Base-by-base conservation (phyloP, 2,113 vertebrate species). In the Forbesichthys agassizii region DNA sequence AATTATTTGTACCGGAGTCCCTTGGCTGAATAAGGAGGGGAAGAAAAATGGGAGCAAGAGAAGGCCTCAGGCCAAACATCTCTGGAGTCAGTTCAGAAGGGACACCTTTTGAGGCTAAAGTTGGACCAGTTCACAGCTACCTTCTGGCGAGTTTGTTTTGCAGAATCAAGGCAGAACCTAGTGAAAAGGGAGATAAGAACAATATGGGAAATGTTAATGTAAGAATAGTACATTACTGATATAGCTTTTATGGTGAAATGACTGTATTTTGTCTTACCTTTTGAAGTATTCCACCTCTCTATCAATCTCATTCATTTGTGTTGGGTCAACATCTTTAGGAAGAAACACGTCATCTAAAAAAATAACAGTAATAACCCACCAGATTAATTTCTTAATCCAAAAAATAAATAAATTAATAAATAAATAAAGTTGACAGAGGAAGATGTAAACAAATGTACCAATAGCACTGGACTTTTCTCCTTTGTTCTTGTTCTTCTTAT, bases 81-180 rank as follows among this genome's bases (percentile, higher is more conserved):
- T 79, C 71, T 58, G 68, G 54, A 87, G 82, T 86, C 82, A 90
- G 87, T 90, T 86, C 78, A 76, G 89, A 73, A 70, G 61, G 95
- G 93, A 89, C 94, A 95, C 93, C 99, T 99, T 94, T 99, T 99
- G 90, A 99, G 94, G 93, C 93, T 98, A 92, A 99, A 99, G 93
- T 99, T 99, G 92, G 96, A 96, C 98, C 98, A 99, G 90, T 99
- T 99, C 85, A 99, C 98, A 9, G 96, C 95, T 84, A 99, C 95
- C 88, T 99, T 99, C 93, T 97, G 97, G 71, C 98, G 95, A 0
- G 95, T 98, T 86, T 99, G 98, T 91, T 99, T 99, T 71, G 98
- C 96, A 55, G 98, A 99, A 86, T 99, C 98, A 68, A 99, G 94
- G 88, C 98, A 99, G 93, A 99, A 99, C 90, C 98, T 99, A 76